phyloP scores from a whole-genome alignment of 2,113 vertebrate species.

The Tapirus terrestris region DNA sequence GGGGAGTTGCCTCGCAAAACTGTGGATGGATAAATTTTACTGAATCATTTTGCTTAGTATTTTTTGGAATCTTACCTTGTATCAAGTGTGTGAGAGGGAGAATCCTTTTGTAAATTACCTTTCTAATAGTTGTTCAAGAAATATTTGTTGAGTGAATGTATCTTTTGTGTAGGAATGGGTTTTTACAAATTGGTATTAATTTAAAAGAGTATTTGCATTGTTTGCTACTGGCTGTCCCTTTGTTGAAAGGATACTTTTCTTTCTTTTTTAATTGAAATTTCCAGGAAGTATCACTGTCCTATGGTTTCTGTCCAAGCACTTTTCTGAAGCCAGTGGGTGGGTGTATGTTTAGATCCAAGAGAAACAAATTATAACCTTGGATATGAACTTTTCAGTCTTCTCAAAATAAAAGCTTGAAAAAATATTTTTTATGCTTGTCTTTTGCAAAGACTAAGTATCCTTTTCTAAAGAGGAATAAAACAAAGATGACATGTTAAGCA shows the following conservation, averaged over 20 bases:
- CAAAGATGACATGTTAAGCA: neutral
- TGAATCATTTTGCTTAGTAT: conserved; percentile 23
- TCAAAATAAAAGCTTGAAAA: conserved; percentile 58
- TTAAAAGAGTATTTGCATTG: neutral
- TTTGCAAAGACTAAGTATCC: neutral
- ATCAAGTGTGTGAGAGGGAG: neutral
- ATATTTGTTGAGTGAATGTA: neutral
- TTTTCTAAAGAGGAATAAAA: conserved; percentile 48
- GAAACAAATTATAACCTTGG: conserved; percentile 70
- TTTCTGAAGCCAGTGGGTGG: conserved; percentile 72
- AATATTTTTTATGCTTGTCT: conserved; percentile 15
- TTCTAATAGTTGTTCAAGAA: conserved; percentile 9
- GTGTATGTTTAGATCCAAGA: conserved; percentile 71
- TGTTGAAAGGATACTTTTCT: neutral
- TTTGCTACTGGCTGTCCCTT: conserved; percentile 27
- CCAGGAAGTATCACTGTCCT: conserved; percentile 56
- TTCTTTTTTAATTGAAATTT: neutral
- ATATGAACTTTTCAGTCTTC: conserved; percentile 68
- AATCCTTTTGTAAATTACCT: conserved; percentile 40
- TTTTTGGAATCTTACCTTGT: conserved; percentile 6
- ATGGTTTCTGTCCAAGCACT: conserved; percentile 58
- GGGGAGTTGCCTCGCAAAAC: neutral
- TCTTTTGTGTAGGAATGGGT: conserved; percentile 11
- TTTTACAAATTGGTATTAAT: conserved; percentile 46
- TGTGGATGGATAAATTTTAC: neutral